phyloP scores from a whole-genome alignment of 2,888 invertebrate genomes.

The Xestia sexstrigata region DNA sequence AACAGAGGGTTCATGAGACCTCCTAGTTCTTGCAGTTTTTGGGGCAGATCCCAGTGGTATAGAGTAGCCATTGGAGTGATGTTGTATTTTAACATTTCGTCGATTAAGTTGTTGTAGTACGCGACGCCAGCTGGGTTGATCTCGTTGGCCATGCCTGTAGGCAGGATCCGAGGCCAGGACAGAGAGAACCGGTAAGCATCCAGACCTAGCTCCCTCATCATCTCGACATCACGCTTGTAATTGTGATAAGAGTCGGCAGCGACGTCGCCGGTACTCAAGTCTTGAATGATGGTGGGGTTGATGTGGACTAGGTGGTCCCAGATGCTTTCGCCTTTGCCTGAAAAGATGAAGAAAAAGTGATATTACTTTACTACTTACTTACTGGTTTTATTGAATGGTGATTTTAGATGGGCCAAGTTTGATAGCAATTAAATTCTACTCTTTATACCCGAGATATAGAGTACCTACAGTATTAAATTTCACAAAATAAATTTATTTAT shows the following conservation, averaged over 20 bases:
- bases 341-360: neutral
- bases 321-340: constrained; percentile 76
- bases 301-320: constrained; percentile 77
- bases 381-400: neutral
- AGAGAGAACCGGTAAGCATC: constrained; percentile 90
- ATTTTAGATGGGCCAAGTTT: no score
- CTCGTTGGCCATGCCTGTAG: constrained; percentile 87
- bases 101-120: constrained; percentile 92
- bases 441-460: no score
- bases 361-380: no score
- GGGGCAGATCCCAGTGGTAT: constrained; percentile 90
- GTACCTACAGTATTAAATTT: neutral
- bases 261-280: constrained; percentile 88
- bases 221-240: constrained; percentile 88
- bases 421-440: no score
- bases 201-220: constrained; percentile 83
- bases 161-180: constrained; percentile 92
- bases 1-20: constrained; percentile 86
- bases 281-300: constrained; percentile 68
- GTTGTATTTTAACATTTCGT: constrained; percentile 90
- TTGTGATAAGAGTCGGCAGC: constrained; percentile 91
- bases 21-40: constrained; percentile 88
- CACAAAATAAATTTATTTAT: no score
- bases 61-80: constrained; percentile 91
- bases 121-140: constrained; percentile 91